phyloP scores from a whole-genome alignment of 2,113 vertebrate genomes.

The Uria aalge region DNA sequence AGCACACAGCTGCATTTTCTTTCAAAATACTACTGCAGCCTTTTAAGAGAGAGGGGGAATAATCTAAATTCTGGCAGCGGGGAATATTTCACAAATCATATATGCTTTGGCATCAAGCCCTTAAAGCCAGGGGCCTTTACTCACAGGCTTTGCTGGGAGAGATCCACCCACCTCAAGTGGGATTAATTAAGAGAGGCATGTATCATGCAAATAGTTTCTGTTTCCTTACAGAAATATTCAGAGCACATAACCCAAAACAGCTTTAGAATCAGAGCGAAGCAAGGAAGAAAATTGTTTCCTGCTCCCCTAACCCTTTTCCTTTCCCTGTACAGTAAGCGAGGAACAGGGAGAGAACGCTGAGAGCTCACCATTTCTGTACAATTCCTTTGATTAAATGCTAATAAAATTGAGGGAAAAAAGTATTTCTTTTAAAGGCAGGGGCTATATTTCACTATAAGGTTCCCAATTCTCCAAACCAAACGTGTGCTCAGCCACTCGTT shows the following conservation, averaged over 20 bases:
- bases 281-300: constrained; percentile 51
- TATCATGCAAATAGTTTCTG: constrained; percentile 53
- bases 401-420: not conserved
- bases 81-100: constrained; percentile 46
- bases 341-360: not conserved
- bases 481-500: not conserved
- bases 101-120: constrained; percentile 31
- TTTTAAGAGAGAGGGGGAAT: constrained; percentile 5
- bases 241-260: constrained; percentile 56
- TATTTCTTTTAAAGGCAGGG: not conserved
- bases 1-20: constrained; percentile 35
- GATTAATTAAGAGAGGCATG: constrained; percentile 68
- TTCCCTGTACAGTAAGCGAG: not conserved
- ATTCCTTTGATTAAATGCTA: not conserved
- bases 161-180: constrained; percentile 66
- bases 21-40: constrained; percentile 43
- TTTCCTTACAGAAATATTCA: constrained; percentile 60
- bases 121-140: constrained; percentile 47
- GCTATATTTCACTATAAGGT: not conserved
- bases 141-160: constrained; percentile 51
- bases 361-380: not conserved
- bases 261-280: constrained; percentile 39
- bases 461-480: not conserved
- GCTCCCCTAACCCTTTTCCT: constrained; percentile 11
- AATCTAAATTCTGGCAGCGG: constrained; percentile 7